phyloP scores from a whole-genome alignment of 2,797 vertebrate genomes.

The Streptopelia turtur region DNA sequence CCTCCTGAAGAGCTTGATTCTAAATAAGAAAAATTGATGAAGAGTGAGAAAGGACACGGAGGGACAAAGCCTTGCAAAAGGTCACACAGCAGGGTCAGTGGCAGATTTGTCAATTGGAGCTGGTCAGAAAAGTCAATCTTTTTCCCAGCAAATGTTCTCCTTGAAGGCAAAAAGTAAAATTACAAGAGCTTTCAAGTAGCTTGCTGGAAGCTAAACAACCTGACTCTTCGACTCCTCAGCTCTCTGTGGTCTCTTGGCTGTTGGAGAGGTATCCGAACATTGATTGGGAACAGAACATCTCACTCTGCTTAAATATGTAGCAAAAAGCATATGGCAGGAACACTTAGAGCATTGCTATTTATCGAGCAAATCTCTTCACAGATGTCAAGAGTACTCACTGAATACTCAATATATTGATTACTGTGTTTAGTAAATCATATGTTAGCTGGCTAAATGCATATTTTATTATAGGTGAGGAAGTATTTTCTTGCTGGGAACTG shows the following conservation, averaged over 20 bases:
- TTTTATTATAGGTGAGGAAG: not conserved
- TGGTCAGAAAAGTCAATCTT: not conserved
- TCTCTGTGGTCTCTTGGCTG: not conserved
- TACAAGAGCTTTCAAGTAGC: not conserved
- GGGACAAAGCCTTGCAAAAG: not conserved
- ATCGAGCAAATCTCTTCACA: not conserved
- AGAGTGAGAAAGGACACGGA: not conserved
- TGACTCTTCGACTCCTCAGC: not conserved
- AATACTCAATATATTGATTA: not conserved
- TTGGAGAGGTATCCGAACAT: not conserved
- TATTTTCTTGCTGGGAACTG: not conserved
- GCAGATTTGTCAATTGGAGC: not conserved
- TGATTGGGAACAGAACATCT: not conserved
- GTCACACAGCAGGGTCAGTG: not conserved
- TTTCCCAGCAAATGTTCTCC: not conserved
- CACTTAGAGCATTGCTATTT: rapidly evolving
- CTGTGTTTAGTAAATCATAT: not conserved
- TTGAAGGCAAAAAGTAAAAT: conserved; percentile 15
- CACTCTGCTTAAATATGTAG: not conserved
- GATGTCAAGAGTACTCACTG: not conserved
- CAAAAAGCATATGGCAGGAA: not conserved
- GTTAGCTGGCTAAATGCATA: not conserved
- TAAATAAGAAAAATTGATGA: not conserved
- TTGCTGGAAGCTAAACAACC: not conserved
- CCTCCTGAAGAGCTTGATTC: not conserved